Evolutionary conservation across 2,797 vertebrate genomes (phyloP).

Genomic region (Mus spretus): DNA sequence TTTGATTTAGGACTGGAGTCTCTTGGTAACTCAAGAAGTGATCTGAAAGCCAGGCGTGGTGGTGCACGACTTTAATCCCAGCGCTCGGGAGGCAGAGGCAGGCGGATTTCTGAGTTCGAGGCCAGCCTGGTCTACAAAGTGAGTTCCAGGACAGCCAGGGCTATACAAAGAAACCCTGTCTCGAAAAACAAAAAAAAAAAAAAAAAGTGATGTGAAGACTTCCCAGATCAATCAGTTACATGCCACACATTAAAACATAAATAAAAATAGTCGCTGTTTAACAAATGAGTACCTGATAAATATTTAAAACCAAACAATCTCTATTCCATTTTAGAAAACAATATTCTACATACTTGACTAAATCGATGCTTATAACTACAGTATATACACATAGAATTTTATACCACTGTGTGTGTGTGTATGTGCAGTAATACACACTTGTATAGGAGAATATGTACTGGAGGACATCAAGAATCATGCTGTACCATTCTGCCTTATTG

Average conservation of each 20-base stretch:
- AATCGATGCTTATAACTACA: conserved; percentile 26
- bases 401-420: not conserved
- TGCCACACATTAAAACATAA: not conserved
- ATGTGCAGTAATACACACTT: not conserved
- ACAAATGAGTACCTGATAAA: not conserved
- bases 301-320: conserved; percentile 11
- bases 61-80: too few relatives aligned
- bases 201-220: not conserved
- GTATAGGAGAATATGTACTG: not conserved
- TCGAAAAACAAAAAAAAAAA: too few relatives aligned
- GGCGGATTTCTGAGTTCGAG: too few relatives aligned
- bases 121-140: too few relatives aligned
- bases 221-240: not conserved
- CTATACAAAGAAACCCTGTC: too few relatives aligned
- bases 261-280: conserved; percentile 29
- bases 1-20: not conserved
- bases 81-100: too few relatives aligned
- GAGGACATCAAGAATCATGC: not conserved
- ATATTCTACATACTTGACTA: not conserved
- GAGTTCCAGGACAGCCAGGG: too few relatives aligned
- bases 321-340: not conserved
- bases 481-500: not conserved
- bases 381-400: not conserved
- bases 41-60: too few relatives aligned
- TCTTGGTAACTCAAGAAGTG: not conserved